Percentiles rank a stretch among this genome's conserved stretches.
phyloP scores from a whole-genome alignment of 1,140 invertebrate species.

The Conus betulinus region DNA sequence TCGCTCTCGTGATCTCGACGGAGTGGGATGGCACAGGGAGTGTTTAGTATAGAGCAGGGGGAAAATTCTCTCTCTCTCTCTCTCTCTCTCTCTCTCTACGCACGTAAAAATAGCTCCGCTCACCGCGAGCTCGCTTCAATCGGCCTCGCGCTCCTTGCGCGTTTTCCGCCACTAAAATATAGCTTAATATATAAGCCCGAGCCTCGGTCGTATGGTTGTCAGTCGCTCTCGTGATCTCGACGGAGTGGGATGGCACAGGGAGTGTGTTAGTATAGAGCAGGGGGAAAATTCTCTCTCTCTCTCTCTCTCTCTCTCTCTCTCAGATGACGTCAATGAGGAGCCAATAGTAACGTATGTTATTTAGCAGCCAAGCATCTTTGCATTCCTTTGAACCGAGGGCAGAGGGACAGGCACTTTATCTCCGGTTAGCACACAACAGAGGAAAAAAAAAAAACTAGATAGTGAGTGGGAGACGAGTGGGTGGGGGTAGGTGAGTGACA shows the following conservation, averaged over 20 bases:
- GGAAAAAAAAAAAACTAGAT: too few species aligned
- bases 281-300: slow-evolving; percentile 5
- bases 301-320: neutral
- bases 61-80: slow-evolving; percentile 6
- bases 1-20: neutral
- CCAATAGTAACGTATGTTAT: slow-evolving; percentile 30
- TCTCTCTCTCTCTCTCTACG: neutral
- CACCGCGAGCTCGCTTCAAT: neutral
- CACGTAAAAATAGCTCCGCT: neutral
- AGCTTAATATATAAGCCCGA: neutral
- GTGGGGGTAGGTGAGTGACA: too few species aligned
- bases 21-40: neutral
- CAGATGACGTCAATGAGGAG: slow-evolving; percentile 20
- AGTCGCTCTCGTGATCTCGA: neutral
- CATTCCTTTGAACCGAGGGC: neutral
- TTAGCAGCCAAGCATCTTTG: slow-evolving; percentile 15
- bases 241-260: neutral
- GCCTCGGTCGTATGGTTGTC: neutral
- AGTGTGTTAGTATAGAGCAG: too few species aligned
- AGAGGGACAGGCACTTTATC: neutral
- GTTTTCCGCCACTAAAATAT: slow-evolving; percentile 6
- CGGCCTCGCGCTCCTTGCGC: neutral
- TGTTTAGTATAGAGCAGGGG: too few species aligned
- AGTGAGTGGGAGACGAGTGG: too few species aligned
- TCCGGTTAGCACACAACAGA: neutral